A percentile compares a stretch with the other conserved stretches of the same genome.
These are phyloP conservation scores for Halictus quadricinctus DNA, from an alignment of 2,888 invertebrate genomes.

Conservation along the genomic window DNA sequence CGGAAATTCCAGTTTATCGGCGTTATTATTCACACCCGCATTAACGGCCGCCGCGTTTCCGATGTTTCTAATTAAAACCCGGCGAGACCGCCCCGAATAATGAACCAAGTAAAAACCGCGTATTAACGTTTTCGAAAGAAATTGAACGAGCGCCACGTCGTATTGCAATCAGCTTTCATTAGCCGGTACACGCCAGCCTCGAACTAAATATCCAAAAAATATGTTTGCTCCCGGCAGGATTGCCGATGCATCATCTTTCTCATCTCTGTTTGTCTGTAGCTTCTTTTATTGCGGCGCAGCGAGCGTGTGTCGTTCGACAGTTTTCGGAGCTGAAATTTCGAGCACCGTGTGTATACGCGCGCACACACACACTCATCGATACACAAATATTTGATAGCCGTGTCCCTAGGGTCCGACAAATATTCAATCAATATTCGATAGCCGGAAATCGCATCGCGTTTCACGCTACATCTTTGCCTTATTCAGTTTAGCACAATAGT, in stretches of 20 bases:
- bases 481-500: neutral
- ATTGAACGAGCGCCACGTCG: neutral
- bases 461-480: constrained; percentile 3
- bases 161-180: neutral
- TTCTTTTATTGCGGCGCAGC: neutral
- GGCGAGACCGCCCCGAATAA: neutral
- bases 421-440: constrained; percentile 28
- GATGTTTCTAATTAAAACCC: constrained; percentile 23
- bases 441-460: neutral
- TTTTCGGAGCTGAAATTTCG: neutral
- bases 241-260: neutral
- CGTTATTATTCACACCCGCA: constrained; percentile 13
- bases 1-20: constrained; percentile 12
- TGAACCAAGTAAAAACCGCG: neutral
- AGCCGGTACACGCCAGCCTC: neutral
- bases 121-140: constrained; percentile 5
- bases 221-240: neutral
- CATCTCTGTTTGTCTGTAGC: neutral
- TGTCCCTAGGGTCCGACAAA: constrained; percentile 5
- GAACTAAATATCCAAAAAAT: neutral
- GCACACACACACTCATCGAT: neutral
- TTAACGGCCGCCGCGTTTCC: neutral
- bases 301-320: neutral
- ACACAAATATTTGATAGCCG: constrained; percentile 23
- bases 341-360: neutral